These are phyloP conservation scores for Gymnorhina tibicen DNA, from an alignment of 2,113 vertebrate genomes.

Conservation along the genomic window DNA sequence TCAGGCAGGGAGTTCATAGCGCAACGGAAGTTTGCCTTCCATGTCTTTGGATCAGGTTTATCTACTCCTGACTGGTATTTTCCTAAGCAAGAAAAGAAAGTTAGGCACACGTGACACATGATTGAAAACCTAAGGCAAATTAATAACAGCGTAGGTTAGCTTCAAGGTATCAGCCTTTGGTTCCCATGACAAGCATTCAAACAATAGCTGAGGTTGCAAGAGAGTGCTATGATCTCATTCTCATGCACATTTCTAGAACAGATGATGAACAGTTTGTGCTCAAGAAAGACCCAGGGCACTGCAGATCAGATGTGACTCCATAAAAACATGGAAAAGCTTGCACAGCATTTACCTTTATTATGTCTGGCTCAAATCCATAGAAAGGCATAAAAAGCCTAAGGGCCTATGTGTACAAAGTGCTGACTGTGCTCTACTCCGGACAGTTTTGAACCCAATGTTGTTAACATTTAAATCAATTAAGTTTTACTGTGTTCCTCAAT, in stretches of 20 bases:
- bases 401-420: neutral
- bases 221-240: neutral
- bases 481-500: neutral
- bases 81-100: conserved; percentile 66
- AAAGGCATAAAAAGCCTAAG: conserved; percentile 13
- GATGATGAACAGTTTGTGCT: neutral
- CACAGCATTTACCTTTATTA: conserved; percentile 42
- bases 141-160: neutral
- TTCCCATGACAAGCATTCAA: neutral
- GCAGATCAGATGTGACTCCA: neutral
- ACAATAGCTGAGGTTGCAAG: neutral
- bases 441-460: neutral
- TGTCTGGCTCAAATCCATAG: neutral
- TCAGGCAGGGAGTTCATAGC: conserved; percentile 91
- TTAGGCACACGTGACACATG: neutral
- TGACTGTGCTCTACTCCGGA: neutral
- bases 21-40: conserved; percentile 90
- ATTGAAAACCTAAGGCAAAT: neutral
- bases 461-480: conserved; percentile 22
- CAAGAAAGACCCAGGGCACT: neutral
- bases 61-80: conserved; percentile 86
- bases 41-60: conserved; percentile 88
- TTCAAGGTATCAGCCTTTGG: neutral
- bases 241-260: neutral
- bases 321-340: neutral